These are phyloP conservation scores for Megaceryle maxima DNA, from an alignment of 2,113 vertebrate genomes.

Conservation along the genomic window DNA sequence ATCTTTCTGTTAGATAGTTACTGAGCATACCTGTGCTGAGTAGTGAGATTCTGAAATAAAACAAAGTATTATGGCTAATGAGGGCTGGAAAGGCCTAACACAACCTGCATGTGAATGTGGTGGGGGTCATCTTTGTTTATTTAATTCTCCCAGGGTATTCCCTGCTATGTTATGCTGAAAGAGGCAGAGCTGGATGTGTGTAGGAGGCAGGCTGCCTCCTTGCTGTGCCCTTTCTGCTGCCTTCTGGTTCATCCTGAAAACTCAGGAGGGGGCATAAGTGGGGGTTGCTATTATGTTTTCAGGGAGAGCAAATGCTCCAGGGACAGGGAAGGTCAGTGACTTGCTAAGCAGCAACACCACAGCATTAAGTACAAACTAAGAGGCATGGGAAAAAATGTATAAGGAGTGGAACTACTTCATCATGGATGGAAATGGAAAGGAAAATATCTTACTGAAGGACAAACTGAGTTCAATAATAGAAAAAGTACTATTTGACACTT, in stretches of 20 bases:
- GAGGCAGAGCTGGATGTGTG: background rate
- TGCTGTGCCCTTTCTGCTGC: background rate
- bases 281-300: background rate
- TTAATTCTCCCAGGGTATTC: background rate
- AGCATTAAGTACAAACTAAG: background rate
- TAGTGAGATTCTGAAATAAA: background rate
- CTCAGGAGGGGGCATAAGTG: background rate
- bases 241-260: background rate
- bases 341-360: background rate
- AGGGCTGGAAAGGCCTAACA: background rate
- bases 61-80: background rate
- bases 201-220: background rate
- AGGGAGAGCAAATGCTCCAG: background rate
- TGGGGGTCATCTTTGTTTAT: background rate
- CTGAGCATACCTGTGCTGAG: background rate
- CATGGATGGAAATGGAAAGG: background rate
- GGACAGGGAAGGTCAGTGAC: background rate
- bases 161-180: background rate
- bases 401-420: background rate
- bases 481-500: background rate
- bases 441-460: background rate
- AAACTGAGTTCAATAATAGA: background rate
- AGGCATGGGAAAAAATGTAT: background rate
- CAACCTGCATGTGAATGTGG: background rate
- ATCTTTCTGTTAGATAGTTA: background rate